Evolutionary conservation across 2,113 vertebrate genomes (phyloP).

Genomic region (Equus quagga): DNA sequence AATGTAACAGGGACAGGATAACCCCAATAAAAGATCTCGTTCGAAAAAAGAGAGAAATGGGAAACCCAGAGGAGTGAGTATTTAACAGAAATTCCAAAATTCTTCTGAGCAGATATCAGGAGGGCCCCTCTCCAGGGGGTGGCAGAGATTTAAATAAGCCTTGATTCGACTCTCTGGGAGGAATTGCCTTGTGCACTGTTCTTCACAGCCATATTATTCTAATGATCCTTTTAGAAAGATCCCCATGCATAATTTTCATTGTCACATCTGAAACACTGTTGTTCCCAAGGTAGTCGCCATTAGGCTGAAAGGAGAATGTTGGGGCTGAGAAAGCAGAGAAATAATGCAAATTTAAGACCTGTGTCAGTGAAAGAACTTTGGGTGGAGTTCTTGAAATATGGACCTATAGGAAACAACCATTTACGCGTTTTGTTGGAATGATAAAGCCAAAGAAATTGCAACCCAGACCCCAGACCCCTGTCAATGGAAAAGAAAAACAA

Average conservation of each 20-base stretch:
- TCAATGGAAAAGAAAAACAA: background rate
- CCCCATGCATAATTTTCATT: background rate
- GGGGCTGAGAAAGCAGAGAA: background rate
- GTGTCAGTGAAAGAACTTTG: background rate
- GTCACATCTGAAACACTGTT: background rate
- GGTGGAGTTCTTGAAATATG: background rate
- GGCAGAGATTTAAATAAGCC: background rate
- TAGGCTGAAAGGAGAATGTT: background rate
- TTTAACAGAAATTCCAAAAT: background rate
- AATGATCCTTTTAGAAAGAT: background rate
- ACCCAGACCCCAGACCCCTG: background rate
- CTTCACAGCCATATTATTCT: background rate
- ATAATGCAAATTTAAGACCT: background rate
- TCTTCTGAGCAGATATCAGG: background rate
- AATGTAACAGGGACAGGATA: background rate
- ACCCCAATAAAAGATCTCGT: background rate
- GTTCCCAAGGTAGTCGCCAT: background rate
- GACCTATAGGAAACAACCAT: background rate
- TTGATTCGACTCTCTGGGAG: background rate
- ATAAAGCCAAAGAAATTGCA: background rate
- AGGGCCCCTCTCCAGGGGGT: accelerated
- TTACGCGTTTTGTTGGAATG: background rate
- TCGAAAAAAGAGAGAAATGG: background rate
- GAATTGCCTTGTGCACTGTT: background rate
- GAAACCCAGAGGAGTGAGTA: background rate